A percentile compares a stretch with the other conserved stretches of the same genome.
Evolutionary conservation across 2,888 invertebrate species (phyloP).

Genomic region (Rhagium mordax): DNA sequence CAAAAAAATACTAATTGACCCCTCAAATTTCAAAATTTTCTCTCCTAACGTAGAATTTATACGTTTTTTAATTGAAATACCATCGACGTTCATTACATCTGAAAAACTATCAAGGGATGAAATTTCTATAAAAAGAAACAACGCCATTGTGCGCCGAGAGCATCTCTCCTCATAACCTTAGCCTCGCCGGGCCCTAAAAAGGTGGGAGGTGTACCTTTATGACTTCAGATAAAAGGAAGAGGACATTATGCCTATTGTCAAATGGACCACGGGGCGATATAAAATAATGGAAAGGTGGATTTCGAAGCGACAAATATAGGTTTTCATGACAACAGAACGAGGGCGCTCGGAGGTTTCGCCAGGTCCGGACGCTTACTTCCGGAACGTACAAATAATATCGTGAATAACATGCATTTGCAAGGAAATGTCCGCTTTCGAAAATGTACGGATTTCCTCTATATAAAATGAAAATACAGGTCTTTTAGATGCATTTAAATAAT

Average conservation of each 20-base stretch:
- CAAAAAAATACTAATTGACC: too few species aligned
- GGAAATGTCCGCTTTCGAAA: not conserved
- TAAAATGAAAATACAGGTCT: not conserved
- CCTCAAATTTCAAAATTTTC: too few species aligned
- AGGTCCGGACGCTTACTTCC: conserved; percentile 8
- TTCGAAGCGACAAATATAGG: conserved; percentile 27
- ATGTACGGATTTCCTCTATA: not conserved
- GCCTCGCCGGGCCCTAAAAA: conserved; percentile 21
- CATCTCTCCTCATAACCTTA: conserved; percentile 17
- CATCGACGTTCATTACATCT: not conserved
- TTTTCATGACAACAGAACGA: conserved; percentile 37
- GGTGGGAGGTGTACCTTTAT: conserved; percentile 30
- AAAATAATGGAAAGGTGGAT: conserved; percentile 38
- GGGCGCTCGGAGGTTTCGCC: conserved; percentile 3
- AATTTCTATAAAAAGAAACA: not conserved
- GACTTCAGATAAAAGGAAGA: conserved; percentile 35
- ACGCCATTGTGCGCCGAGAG: conserved; percentile 15
- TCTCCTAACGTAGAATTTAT: too few species aligned
- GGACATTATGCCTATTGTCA: conserved; percentile 36
- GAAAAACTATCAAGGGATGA: too few species aligned
- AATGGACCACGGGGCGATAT: conserved; percentile 32
- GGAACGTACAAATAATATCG: not conserved
- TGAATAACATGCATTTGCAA: not conserved
- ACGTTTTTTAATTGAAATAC: too few species aligned
- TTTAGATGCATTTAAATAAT: not conserved